Evolutionary conservation across 2,113 vertebrate species (phyloP).

Genomic region (Callionymus lyra): DNA sequence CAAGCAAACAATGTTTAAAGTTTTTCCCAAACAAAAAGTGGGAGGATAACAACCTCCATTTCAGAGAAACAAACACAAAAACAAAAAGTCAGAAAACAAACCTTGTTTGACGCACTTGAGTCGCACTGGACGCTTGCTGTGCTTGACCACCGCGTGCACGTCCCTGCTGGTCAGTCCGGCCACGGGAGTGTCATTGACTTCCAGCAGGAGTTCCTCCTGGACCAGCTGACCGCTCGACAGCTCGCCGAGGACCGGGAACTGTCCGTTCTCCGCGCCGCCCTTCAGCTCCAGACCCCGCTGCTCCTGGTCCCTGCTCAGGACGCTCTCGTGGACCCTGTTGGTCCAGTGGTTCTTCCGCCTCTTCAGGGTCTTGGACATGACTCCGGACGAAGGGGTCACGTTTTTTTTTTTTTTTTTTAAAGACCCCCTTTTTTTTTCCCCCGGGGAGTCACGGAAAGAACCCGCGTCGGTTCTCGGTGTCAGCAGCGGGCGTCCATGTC

Average conservation of each 20-base stretch:
- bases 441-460: not conserved
- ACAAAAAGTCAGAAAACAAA: constrained; percentile 48
- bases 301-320: constrained; percentile 71
- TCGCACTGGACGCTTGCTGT: constrained; percentile 91
- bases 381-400: too few relatives aligned
- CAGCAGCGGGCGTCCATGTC: constrained; percentile 42
- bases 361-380: constrained; percentile 93
- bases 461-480: constrained; percentile 37
- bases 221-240: constrained; percentile 75
- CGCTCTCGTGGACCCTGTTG: constrained; percentile 88
- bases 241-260: constrained; percentile 87
- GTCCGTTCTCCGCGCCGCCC: constrained; percentile 91
- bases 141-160: constrained; percentile 87
- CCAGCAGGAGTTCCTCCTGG: constrained; percentile 83
- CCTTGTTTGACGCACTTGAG: constrained; percentile 96
- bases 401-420: too few relatives aligned
- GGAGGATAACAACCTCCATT: not conserved
- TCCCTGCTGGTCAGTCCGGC: constrained; percentile 91
- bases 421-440: too few relatives aligned
- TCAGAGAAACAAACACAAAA: not conserved
- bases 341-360: constrained; percentile 94
- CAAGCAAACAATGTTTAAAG: not conserved
- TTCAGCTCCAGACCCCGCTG: constrained; percentile 82
- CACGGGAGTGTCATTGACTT: constrained; percentile 95
- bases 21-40: not conserved